Evolutionary conservation across 2,113 vertebrate species (phyloP).

Genomic region (Hemiprocne comata): DNA sequence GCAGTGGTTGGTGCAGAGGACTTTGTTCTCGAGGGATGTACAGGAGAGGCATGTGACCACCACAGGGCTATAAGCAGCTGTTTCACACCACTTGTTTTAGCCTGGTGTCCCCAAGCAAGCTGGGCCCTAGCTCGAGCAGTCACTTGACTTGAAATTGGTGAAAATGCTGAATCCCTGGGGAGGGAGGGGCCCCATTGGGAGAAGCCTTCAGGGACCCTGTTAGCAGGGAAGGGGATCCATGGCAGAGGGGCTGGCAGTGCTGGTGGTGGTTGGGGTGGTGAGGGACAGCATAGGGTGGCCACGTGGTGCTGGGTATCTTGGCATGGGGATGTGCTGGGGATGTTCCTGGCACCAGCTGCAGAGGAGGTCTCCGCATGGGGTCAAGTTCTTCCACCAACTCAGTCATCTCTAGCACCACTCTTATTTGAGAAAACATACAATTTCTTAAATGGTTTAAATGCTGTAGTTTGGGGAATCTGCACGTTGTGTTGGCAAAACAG

Average conservation of each 20-base stretch:
- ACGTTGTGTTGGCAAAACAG: background rate
- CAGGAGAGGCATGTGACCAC: background rate
- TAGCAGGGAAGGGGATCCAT: background rate
- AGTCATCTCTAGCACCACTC: background rate
- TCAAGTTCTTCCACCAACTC: background rate
- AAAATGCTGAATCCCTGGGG: background rate
- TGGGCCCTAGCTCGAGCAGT: background rate
- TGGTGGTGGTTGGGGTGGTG: rapidly evolving
- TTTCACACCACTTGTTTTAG: background rate
- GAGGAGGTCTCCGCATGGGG: rapidly evolving
- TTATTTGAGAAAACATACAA: background rate
- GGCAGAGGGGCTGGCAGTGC: background rate
- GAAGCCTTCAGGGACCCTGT: rapidly evolving
- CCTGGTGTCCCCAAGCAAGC: rapidly evolving
- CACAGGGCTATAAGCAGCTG: rapidly evolving
- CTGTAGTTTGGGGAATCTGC: background rate
- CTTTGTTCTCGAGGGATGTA: background rate
- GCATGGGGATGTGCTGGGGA: rapidly evolving
- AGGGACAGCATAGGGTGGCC: rapidly evolving
- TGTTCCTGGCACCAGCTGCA: background rate
- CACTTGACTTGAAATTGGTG: background rate
- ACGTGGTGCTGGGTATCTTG: background rate
- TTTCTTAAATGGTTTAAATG: background rate
- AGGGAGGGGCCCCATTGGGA: background rate
- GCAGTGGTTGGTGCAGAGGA: rapidly evolving